Percentiles rank a stretch among this genome's conserved stretches.
Evolutionary conservation across 2,797 vertebrate genomes (phyloP).

Genomic region (Malacoctenus gilli): DNA sequence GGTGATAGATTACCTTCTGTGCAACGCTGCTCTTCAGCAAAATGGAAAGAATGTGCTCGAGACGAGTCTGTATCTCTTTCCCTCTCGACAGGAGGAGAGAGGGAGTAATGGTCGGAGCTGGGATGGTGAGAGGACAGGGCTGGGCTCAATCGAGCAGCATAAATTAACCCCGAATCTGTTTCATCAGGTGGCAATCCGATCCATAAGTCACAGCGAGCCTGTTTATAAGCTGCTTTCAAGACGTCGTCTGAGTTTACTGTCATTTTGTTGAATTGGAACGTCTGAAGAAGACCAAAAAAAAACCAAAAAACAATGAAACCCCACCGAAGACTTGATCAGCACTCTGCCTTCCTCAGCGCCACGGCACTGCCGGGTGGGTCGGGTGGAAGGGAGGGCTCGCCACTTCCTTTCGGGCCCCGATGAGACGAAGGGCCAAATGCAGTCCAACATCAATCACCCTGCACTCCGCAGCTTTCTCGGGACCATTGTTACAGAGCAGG

Average conservation of each 20-base stretch:
- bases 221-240: slow-evolving; percentile 65
- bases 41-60: slow-evolving; percentile 72
- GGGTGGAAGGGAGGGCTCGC: slow-evolving; percentile 68
- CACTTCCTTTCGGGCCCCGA: slow-evolving; percentile 77
- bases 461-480: slow-evolving; percentile 76
- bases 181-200: slow-evolving; percentile 61
- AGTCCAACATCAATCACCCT: slow-evolving; percentile 82
- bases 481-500: slow-evolving; percentile 84
- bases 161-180: slow-evolving; percentile 57
- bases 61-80: slow-evolving; percentile 68
- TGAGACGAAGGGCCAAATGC: slow-evolving; percentile 82
- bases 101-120: slow-evolving; percentile 34
- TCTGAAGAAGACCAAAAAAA: slow-evolving; percentile 57
- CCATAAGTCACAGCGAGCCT: slow-evolving; percentile 61
- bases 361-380: slow-evolving; percentile 48
- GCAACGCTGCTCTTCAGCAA: slow-evolving; percentile 52
- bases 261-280: slow-evolving; percentile 52
- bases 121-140: slow-evolving; percentile 8
- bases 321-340: slow-evolving; percentile 72
- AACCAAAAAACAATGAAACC: no score
- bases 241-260: slow-evolving; percentile 60
- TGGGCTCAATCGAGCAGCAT: slow-evolving; percentile 29
- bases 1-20: slow-evolving; percentile 68
- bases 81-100: slow-evolving; percentile 33
- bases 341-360: slow-evolving; percentile 57